These are phyloP conservation scores for Mamestra configurata DNA, from an alignment of 1,140 invertebrate genomes.

Conservation along the genomic window DNA sequence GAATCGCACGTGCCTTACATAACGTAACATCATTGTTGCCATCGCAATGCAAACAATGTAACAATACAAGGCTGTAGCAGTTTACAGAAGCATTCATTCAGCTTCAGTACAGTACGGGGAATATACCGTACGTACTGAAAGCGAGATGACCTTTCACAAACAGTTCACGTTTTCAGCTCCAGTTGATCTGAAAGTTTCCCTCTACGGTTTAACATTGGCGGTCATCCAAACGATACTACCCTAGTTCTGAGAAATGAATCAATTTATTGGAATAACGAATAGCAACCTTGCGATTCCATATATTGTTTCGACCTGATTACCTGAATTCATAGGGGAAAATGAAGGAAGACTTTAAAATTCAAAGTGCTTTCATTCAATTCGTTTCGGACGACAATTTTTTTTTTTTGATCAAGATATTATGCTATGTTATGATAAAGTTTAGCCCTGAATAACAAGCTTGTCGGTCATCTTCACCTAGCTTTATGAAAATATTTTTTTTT, in stretches of 20 bases:
- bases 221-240: not conserved
- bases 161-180: not conserved
- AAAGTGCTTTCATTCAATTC: too few species aligned
- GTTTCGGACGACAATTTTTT: too few species aligned
- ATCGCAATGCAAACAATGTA: not conserved
- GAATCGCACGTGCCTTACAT: slow-evolving; percentile 9
- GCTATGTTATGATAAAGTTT: not conserved
- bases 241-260: not conserved
- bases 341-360: too few species aligned
- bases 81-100: not conserved
- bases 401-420: too few species aligned
- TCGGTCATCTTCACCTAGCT: too few species aligned
- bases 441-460: not conserved
- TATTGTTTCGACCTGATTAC: too few species aligned
- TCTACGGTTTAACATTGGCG: not conserved
- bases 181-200: not conserved
- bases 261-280: not conserved
- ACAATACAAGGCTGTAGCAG: not conserved
- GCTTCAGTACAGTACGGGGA: not conserved
- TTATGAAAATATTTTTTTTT: too few species aligned
- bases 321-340: too few species aligned
- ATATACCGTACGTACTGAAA: not conserved
- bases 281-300: not conserved
- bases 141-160: not conserved
- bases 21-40: slow-evolving; percentile 6